phyloP scores from a whole-genome alignment of 2,888 invertebrate species.

The Sussaba pulchella region DNA sequence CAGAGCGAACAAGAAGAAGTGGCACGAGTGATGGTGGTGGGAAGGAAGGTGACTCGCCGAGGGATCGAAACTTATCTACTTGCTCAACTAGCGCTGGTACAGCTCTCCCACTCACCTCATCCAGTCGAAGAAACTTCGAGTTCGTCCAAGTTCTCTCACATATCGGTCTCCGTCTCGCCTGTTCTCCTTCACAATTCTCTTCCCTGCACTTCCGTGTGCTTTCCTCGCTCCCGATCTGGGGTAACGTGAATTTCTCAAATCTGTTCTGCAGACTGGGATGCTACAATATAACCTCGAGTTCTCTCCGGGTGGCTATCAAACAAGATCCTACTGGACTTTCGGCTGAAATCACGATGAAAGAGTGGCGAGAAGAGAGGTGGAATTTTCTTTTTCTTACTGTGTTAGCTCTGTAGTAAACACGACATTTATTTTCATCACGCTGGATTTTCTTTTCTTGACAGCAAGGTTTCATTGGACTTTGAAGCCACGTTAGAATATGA shows the following conservation, averaged over 20 bases:
- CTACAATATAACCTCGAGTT: slow-evolving; percentile 32
- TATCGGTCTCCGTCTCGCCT: slow-evolving; percentile 52
- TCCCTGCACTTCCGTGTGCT: slow-evolving; percentile 36
- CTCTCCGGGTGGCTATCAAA: slow-evolving; percentile 31
- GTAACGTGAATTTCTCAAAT: slow-evolving; percentile 61
- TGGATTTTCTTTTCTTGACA: not conserved
- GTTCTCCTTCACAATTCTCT: slow-evolving; percentile 57
- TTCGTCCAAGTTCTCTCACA: slow-evolving; percentile 65
- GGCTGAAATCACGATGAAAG: not conserved
- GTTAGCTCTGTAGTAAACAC: not conserved
- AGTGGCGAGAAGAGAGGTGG: slow-evolving; percentile 6
- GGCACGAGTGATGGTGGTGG: slow-evolving; percentile 75
- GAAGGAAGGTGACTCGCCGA: slow-evolving; percentile 78
- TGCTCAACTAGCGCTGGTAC: slow-evolving; percentile 81
- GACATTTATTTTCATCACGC: slow-evolving; percentile 10
- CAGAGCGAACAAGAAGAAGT: slow-evolving; percentile 58
- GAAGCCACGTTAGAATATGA: not conserved
- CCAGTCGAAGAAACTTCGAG: slow-evolving; percentile 77
- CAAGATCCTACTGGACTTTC: slow-evolving; percentile 18
- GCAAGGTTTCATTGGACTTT: not conserved
- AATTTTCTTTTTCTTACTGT: not conserved
- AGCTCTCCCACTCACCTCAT: slow-evolving; percentile 78
- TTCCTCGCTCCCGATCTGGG: slow-evolving; percentile 31
- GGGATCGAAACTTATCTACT: slow-evolving; percentile 84
- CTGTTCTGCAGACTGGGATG: slow-evolving; percentile 46